Conservation (phyloP, 2,797 vertebrate genomes). For the Cynopterus sphinx region DNA sequence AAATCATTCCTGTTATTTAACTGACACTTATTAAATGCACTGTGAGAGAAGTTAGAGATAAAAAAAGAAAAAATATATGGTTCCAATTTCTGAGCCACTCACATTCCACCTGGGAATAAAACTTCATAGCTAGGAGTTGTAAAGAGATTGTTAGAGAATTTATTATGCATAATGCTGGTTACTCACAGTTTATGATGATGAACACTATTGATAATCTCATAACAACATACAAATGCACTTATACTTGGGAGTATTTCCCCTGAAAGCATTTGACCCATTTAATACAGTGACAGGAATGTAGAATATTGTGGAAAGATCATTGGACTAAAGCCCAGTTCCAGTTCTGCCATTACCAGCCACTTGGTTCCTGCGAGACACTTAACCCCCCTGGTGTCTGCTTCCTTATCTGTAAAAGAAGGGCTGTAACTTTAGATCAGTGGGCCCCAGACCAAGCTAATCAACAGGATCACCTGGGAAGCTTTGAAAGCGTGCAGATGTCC, state of each 20-base stretch:
- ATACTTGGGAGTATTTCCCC: background rate
- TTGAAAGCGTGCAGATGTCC: background rate
- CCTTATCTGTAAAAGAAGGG: background rate
- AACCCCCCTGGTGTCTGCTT: background rate
- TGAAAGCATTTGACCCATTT: background rate
- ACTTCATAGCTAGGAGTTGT: background rate
- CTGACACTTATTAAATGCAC: background rate
- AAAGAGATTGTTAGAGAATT: background rate
- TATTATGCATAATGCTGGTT: background rate
- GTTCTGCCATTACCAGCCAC: background rate
- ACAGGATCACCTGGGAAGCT: background rate
- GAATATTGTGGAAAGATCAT: background rate
- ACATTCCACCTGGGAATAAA: background rate
- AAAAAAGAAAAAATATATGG: background rate
- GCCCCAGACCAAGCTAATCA: background rate
- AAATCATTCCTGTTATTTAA: background rate
- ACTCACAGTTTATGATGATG: background rate
- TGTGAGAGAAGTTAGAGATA: background rate
- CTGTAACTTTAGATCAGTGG: background rate
- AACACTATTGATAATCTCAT: background rate
- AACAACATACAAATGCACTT: background rate
- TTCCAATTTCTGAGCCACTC: background rate
- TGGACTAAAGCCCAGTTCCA: background rate
- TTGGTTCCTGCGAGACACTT: background rate
- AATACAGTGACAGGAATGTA: background rate